Base-by-base conservation (phyloP, 2,113 vertebrate species). In the Tenebrosternarchus preto region DNA sequence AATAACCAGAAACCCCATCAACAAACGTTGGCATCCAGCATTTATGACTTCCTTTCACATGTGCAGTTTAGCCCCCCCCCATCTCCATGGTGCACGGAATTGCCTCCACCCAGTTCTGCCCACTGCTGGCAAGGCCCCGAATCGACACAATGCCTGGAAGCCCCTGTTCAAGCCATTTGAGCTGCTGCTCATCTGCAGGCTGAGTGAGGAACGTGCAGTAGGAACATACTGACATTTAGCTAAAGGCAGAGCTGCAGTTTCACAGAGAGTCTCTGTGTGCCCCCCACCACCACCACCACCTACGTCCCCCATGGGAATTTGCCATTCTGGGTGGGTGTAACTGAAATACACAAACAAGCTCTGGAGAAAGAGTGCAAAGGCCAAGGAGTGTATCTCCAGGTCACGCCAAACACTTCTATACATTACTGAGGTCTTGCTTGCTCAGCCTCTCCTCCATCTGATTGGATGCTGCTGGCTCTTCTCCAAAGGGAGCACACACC, bases 1-100 rank as follows among this genome's bases (percentile, higher is more conserved):
- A 31, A 64, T 39, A 61, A 71, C 7, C 16, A 22, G 7, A 64
- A 19, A 71, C 17, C 33, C 33, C 25, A n/a, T 11, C 27, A 59
- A 29, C 61, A 53, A 72, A 64, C 33, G 59, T n/a, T 60, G 27
- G 33, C 22, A 56, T 69, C 33, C 22, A 67, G 36, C 19, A 60
- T 69, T 81, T 50, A 20, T 60, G 17, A 74, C 55, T 69, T 81
- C 27, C 36, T 61, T 57, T 50, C n/a, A 69, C 36, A 70, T 3
- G 1, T 43, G 31, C 17, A 33, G 33, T 71, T 25, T 69, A n/a
- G 4, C 60, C 27, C 25, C 53, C 12, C 53, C 53, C 17, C 20
- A 4, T 7, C 24, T 39, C 7, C 1, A 12, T 11, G 43, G 43
- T 12, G 43, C 15, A 12, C 43, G 11, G 43, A 50, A 12, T n/a